A percentile compares a stretch with the other conserved stretches of the same genome.
Conservation (phyloP, 2,888 invertebrate species). For the Sipha maydis region DNA sequence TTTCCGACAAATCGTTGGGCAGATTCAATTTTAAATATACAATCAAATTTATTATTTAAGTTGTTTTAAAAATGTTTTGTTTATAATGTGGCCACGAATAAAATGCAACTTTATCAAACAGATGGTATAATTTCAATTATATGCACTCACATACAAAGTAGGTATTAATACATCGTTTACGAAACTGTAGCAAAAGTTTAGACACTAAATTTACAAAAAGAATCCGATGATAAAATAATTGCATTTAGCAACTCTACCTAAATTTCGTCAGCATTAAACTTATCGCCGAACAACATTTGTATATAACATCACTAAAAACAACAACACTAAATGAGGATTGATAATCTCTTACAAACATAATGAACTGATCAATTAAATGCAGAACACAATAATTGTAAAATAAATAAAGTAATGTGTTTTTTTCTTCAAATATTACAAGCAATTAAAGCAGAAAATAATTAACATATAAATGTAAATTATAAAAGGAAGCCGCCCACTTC, state of each 20-base stretch:
- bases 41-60: neutral
- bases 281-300: neutral
- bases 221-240: neutral
- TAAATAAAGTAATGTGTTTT: no score
- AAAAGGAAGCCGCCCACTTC: no score
- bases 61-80: neutral
- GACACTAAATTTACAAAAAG: neutral
- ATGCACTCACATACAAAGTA: neutral
- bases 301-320: neutral
- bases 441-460: no score
- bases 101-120: neutral
- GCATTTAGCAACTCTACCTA: neutral
- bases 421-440: no score
- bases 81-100: neutral
- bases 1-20: neutral
- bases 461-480: no score
- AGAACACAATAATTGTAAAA: no score
- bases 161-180: neutral
- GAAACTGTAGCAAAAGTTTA: neutral
- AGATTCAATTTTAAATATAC: neutral
- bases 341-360: no score
- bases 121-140: neutral
- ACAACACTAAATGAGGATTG: neutral
- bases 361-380: no score
- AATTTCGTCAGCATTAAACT: neutral